Evolutionary conservation across 1,140 invertebrate genomes (phyloP).

Genomic region (Drosophila watanabei): DNA sequence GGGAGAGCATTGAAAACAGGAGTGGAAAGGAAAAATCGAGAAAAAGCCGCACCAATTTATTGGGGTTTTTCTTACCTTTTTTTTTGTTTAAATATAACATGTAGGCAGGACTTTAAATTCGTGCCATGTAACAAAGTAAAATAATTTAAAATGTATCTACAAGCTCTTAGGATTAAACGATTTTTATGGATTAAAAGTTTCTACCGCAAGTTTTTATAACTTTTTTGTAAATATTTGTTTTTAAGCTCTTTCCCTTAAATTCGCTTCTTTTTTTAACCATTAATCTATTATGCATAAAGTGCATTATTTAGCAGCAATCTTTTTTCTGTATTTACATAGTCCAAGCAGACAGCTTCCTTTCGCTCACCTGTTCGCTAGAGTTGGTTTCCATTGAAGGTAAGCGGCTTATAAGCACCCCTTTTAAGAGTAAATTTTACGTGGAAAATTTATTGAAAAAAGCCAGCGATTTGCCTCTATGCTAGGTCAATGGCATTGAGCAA

Average conservation of each 20-base stretch:
- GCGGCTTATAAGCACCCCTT: slow-evolving; percentile 49
- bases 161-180: neutral
- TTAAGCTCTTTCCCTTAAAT: too few species aligned
- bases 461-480: slow-evolving; percentile 37
- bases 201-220: too few species aligned
- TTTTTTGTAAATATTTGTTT: too few species aligned
- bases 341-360: slow-evolving; percentile 12
- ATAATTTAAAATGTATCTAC: neutral
- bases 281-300: neutral
- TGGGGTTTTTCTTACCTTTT: neutral
- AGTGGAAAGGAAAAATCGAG: too few species aligned
- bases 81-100: neutral
- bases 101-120: neutral
- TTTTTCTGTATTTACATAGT: neutral
- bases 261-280: too few species aligned
- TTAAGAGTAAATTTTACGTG: slow-evolving; percentile 53
- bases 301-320: slow-evolving; percentile 28
- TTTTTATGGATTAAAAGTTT: too few species aligned
- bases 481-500: slow-evolving; percentile 25
- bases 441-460: slow-evolving; percentile 47
- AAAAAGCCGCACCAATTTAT: neutral
- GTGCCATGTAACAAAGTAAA: neutral
- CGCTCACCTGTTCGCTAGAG: slow-evolving; percentile 4
- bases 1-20: neutral
- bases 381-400: slow-evolving; percentile 35